Base-by-base conservation (phyloP, 2,113 vertebrate genomes). In the Myanophis thanlyinensis region DNA sequence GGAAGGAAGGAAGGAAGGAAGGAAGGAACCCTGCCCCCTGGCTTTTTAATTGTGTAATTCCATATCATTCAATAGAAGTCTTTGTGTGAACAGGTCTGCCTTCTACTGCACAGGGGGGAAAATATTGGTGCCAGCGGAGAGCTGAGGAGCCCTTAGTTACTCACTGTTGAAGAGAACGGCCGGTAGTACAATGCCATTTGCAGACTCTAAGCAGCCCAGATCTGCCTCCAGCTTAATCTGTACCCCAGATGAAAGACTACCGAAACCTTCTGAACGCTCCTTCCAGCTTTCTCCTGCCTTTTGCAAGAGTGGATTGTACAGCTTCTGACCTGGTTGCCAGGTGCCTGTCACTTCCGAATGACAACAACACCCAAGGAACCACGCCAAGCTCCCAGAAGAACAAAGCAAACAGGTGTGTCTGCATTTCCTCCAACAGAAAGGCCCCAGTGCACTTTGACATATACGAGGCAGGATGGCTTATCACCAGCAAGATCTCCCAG, bases 181-280 rank as follows among this genome's bases (percentile, higher is more conserved):
- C 96, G 96, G 93, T 95, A 97, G 91, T 94, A 95, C 35, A 91
- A 91, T 27, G 35, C 94, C 94, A 95, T 94, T 90, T 94, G 5
- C 0, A 13, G 0, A 22, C 53, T 1, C 12, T 0, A 15, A 15
- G 5, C 20, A 5, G 9, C n/a, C n/a, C 18, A 2, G 0, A 0
- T 89, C 6, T 48, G 47, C 20, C 80, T 23, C 0, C 15, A 47
- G 48, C 30, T 52, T 52, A 51, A 35, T 67, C 15, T 52, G 59
- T 48, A 4, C 67, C 67, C 23, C 0, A 0, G 20, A 6, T 13
- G 20, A 51, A 49, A n/a, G 27, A 1, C 27, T 85, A 23, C 59
- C 12, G 3, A 7, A 20, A 25, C 30, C 13, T 44, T 35, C 56
- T 30, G 44, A n/a, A 73, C 0, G 0, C 6, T 22, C 0, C 54